A percentile compares a stretch with the other conserved stretches of the same genome.
Conservation (phyloP, 2,113 vertebrate genomes). For the Cavia aperea region DNA sequence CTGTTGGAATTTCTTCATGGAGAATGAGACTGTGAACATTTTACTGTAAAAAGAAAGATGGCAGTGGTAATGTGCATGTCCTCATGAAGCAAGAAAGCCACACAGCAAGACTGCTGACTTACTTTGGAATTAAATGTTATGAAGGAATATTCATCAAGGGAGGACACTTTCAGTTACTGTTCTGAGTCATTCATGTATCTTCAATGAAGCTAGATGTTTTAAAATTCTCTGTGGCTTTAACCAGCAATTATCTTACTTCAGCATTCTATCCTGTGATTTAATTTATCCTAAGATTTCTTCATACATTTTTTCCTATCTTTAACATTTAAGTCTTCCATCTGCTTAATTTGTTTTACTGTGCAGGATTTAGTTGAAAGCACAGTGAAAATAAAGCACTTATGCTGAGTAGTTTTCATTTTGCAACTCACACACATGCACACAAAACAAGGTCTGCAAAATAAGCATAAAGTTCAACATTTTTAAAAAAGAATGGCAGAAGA, state of each 20-base stretch:
- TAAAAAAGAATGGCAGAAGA: slow-evolving; percentile 22
- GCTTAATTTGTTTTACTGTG: slow-evolving; percentile 59
- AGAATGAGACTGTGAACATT: neutral
- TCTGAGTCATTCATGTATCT: slow-evolving; percentile 27
- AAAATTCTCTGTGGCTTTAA: slow-evolving; percentile 52
- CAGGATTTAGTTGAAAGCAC: slow-evolving; percentile 53
- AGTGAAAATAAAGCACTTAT: slow-evolving; percentile 56
- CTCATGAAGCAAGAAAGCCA: neutral
- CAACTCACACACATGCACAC: slow-evolving; percentile 15
- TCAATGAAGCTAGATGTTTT: slow-evolving; percentile 26
- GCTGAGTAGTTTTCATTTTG: slow-evolving; percentile 46
- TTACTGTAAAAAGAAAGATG: neutral
- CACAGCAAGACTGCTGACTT: neutral
- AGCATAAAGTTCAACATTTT: neutral
- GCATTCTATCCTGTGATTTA: slow-evolving; percentile 42
- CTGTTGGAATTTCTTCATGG: neutral
- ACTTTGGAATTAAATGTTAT: slow-evolving; percentile 42
- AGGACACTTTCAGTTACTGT: neutral
- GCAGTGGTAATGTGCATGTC: neutral
- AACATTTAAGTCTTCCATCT: slow-evolving; percentile 64
- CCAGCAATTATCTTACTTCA: slow-evolving; percentile 44
- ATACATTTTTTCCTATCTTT: slow-evolving; percentile 28
- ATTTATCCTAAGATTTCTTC: slow-evolving; percentile 44
- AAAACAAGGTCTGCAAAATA: neutral
- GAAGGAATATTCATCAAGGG: neutral